These are phyloP conservation scores for Matsumurasca onukii DNA, from an alignment of 1,140 invertebrate genomes.

Conservation along the genomic window DNA sequence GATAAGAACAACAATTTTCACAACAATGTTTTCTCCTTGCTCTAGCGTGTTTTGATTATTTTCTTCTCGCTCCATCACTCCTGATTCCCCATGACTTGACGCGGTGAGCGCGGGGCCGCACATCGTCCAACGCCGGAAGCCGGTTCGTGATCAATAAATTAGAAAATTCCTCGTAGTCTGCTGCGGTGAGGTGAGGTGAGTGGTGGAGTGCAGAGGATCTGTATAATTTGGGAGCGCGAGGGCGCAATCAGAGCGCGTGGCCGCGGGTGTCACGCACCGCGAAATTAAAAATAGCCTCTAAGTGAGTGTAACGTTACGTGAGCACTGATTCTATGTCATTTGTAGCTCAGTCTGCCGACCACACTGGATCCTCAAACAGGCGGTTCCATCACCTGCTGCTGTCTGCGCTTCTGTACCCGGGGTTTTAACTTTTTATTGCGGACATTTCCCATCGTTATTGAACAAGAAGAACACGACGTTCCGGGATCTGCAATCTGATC, in stretches of 20 bases:
- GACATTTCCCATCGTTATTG: too few relatives aligned
- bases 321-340: too few relatives aligned
- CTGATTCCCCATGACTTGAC: not conserved
- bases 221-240: conserved; percentile 14
- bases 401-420: too few relatives aligned
- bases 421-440: too few relatives aligned
- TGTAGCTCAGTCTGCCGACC: too few relatives aligned
- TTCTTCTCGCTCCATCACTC: not conserved
- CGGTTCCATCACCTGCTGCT: too few relatives aligned
- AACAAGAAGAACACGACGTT: too few relatives aligned
- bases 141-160: conserved; percentile 26
- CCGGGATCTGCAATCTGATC: too few relatives aligned
- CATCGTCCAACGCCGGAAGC: conserved; percentile 14
- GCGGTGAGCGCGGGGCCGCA: not conserved
- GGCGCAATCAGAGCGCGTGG: not conserved
- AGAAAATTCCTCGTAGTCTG: conserved; percentile 1
- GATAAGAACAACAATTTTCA: too few relatives aligned
- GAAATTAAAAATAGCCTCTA: not conserved
- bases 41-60: not conserved
- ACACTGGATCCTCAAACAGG: too few relatives aligned
- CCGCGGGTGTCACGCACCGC: conserved; percentile 12
- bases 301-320: too few relatives aligned
- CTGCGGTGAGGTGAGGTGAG: not conserved
- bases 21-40: too few relatives aligned
- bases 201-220: not conserved